Evolutionary conservation across 2,888 invertebrate species (phyloP), one percentile per base, ranked within the genome.

Genomic region (Acleris cristana): DNA sequence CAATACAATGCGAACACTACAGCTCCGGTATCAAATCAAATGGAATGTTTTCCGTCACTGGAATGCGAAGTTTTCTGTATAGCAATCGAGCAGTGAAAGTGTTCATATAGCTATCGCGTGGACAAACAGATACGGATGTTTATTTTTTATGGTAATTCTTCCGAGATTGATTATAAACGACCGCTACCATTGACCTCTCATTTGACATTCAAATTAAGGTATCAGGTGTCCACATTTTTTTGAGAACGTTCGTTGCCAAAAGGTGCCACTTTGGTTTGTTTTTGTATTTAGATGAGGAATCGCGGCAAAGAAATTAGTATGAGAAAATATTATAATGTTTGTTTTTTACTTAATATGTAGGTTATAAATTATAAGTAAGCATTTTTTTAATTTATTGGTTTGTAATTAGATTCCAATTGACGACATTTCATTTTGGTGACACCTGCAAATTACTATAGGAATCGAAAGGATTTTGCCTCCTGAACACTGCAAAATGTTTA

Each of bases 131-230:
- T 18, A 26, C 0, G 14, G 18, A 18, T 55, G 14, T 55, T 18
- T 23, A 55, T 26, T 26, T 18, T 44, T 48, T 12, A 59, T 56
- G 21, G 52, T 61, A 52, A 66, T 52, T 66, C 66, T 52, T 34
- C 26, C 44, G 52, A 45, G 61, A 61, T 66, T 52, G n/a, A 65
- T 56, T 54, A 26, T 49, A 44, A 30, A 30, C 30, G 48, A n/a
- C 34, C 48, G 12, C 30, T 52, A 12, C 26, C 44, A 48, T 12
- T 45, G 56, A 56, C 56, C 61, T 45, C 52, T 40, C 51, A 66
- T 66, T 61, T 61, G 16, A 52, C 61, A 66, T 66, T 66, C 40
- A 56, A 61, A 56, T 61, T 26, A 34, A 30, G 40, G 65, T 55
- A 49, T 64, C 53, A 26, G 12, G 44, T 65, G 19, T 26, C 63